Conservation (phyloP, 2,113 vertebrate genomes). For the Nasalis larvatus region DNA sequence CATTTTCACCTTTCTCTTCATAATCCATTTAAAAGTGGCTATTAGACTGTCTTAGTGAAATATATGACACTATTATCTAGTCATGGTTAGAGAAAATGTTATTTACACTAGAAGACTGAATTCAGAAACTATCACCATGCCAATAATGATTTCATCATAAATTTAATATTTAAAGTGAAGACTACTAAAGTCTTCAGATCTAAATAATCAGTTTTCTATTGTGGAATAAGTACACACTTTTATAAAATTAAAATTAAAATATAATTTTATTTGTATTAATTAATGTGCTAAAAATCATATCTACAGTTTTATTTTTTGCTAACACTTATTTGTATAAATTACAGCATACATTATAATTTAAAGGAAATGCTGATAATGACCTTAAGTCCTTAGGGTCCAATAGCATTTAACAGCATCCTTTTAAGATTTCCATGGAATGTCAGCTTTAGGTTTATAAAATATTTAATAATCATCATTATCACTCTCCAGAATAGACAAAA, state of each 20-base stretch:
- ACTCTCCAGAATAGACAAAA: neutral
- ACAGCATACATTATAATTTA: neutral
- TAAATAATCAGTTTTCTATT: neutral
- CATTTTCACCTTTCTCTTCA: neutral
- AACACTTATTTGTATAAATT: neutral
- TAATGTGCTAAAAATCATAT: neutral
- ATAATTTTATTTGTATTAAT: neutral
- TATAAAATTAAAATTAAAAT: constrained; percentile 20
- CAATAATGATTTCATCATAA: neutral
- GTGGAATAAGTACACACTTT: neutral
- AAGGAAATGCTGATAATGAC: neutral
- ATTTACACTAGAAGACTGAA: neutral
- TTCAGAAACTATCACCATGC: neutral
- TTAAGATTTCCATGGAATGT: neutral
- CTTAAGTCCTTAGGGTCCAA: neutral
- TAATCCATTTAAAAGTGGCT: neutral
- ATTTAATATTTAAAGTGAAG: neutral
- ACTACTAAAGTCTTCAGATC: neutral
- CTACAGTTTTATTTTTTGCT: neutral
- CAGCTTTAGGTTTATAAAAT: neutral
- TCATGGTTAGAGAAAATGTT: neutral
- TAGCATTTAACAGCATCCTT: neutral
- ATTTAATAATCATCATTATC: neutral
- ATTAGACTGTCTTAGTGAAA: neutral
- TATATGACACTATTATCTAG: neutral